Conservation (phyloP, 1,140 invertebrate genomes). For the Papilio dardanus region DNA sequence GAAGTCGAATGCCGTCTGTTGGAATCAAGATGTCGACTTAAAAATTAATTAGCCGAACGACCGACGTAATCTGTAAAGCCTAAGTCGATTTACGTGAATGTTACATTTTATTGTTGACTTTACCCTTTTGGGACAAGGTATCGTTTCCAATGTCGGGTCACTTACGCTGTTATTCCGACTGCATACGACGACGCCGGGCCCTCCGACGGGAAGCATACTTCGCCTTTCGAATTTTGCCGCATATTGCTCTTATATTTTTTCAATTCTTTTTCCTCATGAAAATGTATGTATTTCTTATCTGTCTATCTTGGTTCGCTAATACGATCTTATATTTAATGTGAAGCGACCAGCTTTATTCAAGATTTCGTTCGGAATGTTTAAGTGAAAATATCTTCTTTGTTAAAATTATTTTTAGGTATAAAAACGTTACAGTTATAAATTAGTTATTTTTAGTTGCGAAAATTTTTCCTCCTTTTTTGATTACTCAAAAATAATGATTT, state of each 20-base stretch:
- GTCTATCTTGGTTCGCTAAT: constrained; percentile 68
- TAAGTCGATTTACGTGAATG: constrained; percentile 68
- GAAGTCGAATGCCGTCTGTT: constrained; percentile 64
- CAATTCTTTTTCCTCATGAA: constrained; percentile 64
- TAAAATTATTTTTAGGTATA: constrained; percentile 64
- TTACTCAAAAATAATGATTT: background rate
- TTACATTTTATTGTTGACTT: constrained; percentile 61
- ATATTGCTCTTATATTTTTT: constrained; percentile 64
- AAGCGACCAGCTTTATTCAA: constrained; percentile 67
- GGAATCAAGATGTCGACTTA: constrained; percentile 74
- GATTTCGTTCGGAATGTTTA: constrained; percentile 57
- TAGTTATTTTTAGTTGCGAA: constrained; percentile 45
- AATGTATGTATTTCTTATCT: constrained; percentile 75
- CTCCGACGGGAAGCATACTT: constrained; percentile 61
- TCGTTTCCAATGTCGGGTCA: constrained; percentile 49
- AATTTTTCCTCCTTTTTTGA: constrained; percentile 36
- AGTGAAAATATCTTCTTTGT: constrained; percentile 56
- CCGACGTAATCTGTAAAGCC: constrained; percentile 79
- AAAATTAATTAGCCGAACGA: constrained; percentile 83
- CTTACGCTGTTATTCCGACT: constrained; percentile 52
- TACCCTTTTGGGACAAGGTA: constrained; percentile 50
- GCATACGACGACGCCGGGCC: constrained; percentile 55
- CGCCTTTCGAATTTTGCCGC: constrained; percentile 58
- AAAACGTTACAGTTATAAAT: constrained; percentile 51
- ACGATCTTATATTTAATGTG: constrained; percentile 75